phyloP scores from a whole-genome alignment of 1,140 invertebrate species.

The Sminthurides bifidus region DNA sequence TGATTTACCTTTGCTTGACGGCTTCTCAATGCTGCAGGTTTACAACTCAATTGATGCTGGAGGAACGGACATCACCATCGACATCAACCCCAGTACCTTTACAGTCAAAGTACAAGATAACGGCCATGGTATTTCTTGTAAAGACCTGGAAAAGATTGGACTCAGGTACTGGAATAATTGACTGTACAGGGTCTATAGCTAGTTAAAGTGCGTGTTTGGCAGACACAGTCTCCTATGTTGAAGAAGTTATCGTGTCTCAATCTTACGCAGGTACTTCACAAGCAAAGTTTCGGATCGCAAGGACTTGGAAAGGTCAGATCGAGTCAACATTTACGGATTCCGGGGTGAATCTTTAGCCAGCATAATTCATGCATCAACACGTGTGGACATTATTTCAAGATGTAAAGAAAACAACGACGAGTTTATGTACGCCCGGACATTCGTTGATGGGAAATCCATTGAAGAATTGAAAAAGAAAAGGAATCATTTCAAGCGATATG shows the following conservation, averaged over 20 bases:
- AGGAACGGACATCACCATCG: background rate
- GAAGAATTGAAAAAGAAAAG: background rate
- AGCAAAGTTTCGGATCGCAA: conserved; percentile 46
- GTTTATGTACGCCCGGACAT: background rate
- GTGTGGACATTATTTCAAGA: conserved; percentile 45
- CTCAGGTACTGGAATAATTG: too few relatives aligned
- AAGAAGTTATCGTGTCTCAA: too few relatives aligned
- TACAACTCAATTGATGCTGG: conserved; percentile 13
- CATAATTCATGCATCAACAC: conserved; percentile 43
- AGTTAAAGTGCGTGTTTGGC: too few relatives aligned
- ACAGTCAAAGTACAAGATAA: conserved; percentile 9
- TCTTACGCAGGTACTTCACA: conserved; percentile 43
- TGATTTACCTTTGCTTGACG: background rate
- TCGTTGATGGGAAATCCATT: background rate
- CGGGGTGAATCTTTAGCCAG: conserved; percentile 51
- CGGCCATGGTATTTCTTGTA: conserved; percentile 3
- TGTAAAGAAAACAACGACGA: conserved; percentile 1
- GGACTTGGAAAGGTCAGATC: conserved; percentile 41
- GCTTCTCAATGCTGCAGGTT: background rate
- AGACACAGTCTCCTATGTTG: too few relatives aligned
- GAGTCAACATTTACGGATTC: conserved; percentile 51
- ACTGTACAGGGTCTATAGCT: too few relatives aligned
- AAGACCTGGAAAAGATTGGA: conserved; percentile 6
- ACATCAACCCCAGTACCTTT: conserved; percentile 3
- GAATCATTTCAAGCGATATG: background rate